Conservation (phyloP, 2,113 vertebrate species). For the Hoplias malabaricus region DNA sequence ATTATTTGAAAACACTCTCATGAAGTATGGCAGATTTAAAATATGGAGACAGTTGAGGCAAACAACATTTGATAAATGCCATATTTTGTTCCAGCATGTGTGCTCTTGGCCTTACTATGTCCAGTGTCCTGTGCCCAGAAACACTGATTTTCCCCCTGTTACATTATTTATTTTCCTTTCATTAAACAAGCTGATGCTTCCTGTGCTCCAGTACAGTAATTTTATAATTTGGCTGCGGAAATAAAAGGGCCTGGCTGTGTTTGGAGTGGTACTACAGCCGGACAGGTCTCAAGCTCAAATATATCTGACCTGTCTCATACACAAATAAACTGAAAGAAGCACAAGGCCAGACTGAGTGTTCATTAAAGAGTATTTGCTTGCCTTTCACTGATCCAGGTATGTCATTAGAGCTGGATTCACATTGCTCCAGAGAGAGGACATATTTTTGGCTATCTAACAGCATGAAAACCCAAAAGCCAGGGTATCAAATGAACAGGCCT, state of each 20-base stretch:
- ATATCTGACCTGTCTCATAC: constrained; percentile 25
- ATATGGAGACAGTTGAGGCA: neutral
- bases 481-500: constrained; percentile 58
- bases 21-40: neutral
- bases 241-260: constrained; percentile 11
- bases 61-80: neutral
- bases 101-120: constrained; percentile 40
- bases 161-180: constrained; percentile 63
- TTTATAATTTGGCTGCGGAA: constrained; percentile 41
- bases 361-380: constrained; percentile 50
- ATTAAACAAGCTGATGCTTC: constrained; percentile 66
- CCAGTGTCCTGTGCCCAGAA: constrained; percentile 43
- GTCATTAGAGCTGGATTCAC: constrained; percentile 32
- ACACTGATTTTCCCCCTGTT: constrained; percentile 59
- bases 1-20: neutral
- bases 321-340: constrained; percentile 41
- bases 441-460: constrained; percentile 39
- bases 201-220: constrained; percentile 50
- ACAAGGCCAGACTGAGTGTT: constrained; percentile 43
- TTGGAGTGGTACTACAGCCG: neutral
- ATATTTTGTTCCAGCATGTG: neutral
- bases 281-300: constrained; percentile 1
- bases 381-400: constrained; percentile 44
- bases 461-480: constrained; percentile 51
- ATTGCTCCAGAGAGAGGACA: constrained; percentile 7